Evolutionary conservation across 2,797 vertebrate genomes (phyloP).

Genomic region (Phrynocephalus guinanensis): DNA sequence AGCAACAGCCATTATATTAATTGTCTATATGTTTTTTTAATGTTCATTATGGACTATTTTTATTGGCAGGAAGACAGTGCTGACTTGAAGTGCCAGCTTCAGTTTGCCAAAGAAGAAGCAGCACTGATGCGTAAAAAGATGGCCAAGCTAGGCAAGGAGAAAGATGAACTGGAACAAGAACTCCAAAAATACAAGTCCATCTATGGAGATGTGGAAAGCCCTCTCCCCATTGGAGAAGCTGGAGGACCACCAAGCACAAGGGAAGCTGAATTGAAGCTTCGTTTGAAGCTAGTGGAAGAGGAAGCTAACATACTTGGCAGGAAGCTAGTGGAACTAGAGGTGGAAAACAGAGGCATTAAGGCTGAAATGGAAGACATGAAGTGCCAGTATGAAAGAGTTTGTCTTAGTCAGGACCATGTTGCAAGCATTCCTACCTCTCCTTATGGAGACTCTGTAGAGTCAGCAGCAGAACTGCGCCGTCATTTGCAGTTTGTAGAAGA

Average conservation of each 20-base stretch:
- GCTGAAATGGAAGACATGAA: slow-evolving; percentile 96
- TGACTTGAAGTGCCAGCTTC: slow-evolving; percentile 97
- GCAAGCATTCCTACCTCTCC: slow-evolving; percentile 94
- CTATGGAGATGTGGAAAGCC: slow-evolving; percentile 96
- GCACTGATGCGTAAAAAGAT: slow-evolving; percentile 96
- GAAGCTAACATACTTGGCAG: slow-evolving; percentile 97
- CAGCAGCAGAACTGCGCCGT: slow-evolving; percentile 90
- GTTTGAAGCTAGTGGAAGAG: slow-evolving; percentile 95
- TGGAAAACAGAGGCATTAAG: slow-evolving; percentile 96
- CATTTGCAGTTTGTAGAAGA: slow-evolving; percentile 98
- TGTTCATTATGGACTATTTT: slow-evolving; percentile 48
- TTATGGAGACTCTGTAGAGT: slow-evolving; percentile 89
- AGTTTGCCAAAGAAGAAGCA: slow-evolving; percentile 97
- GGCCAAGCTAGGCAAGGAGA: slow-evolving; percentile 94
- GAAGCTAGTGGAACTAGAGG: slow-evolving; percentile 97
- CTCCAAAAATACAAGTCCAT: slow-evolving; percentile 95
- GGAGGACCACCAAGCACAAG: slow-evolving; percentile 94
- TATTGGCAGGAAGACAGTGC: slow-evolving; percentile 92
- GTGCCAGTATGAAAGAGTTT: slow-evolving; percentile 91
- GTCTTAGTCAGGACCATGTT: slow-evolving; percentile 88
- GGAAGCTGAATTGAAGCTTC: slow-evolving; percentile 87
- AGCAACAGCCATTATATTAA: slow-evolving; percentile 1
- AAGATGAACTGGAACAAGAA: slow-evolving; percentile 95
- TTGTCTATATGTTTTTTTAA: slow-evolving; percentile 43
- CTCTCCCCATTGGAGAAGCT: slow-evolving; percentile 86